Conservation (phyloP, 2,797 vertebrate genomes). For the Neopelma chrysocephalum region DNA sequence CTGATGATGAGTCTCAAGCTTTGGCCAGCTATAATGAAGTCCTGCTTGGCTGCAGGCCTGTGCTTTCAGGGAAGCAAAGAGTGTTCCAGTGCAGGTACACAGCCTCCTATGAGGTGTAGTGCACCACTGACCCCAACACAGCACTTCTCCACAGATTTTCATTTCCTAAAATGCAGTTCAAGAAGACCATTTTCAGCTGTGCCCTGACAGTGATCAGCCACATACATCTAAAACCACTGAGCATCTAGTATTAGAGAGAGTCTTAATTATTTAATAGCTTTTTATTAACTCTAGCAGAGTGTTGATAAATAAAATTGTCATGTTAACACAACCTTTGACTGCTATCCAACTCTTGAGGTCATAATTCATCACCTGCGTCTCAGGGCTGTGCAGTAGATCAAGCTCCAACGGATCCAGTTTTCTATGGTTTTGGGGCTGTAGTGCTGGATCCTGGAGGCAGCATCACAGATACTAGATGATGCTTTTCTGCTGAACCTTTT, state of each 20-base stretch:
- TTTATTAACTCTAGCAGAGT: not conserved
- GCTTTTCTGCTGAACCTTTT: not conserved
- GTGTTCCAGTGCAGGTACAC: not conserved
- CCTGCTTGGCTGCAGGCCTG: not conserved
- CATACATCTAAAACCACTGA: not conserved
- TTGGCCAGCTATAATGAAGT: accelerated
- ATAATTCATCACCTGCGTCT: not conserved
- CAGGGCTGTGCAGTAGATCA: not conserved
- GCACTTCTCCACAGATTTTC: not conserved
- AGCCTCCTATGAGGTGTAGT: not conserved
- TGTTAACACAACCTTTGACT: not conserved
- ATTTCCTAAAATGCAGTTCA: not conserved
- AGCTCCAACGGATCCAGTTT: not conserved
- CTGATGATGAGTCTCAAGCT: not conserved
- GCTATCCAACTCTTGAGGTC: not conserved
- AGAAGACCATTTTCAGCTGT: not conserved
- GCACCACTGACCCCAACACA: not conserved
- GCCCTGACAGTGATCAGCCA: not conserved
- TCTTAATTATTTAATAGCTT: not conserved
- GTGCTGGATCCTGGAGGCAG: not conserved
- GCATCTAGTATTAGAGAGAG: not conserved
- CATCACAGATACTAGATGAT: not conserved
- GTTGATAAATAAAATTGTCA: not conserved
- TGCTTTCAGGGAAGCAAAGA: not conserved
- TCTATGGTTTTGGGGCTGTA: not conserved